Percentiles rank a stretch among this genome's conserved stretches.
Evolutionary conservation across 2,113 vertebrate species (phyloP).

Genomic region (Pongo pygmaeus): DNA sequence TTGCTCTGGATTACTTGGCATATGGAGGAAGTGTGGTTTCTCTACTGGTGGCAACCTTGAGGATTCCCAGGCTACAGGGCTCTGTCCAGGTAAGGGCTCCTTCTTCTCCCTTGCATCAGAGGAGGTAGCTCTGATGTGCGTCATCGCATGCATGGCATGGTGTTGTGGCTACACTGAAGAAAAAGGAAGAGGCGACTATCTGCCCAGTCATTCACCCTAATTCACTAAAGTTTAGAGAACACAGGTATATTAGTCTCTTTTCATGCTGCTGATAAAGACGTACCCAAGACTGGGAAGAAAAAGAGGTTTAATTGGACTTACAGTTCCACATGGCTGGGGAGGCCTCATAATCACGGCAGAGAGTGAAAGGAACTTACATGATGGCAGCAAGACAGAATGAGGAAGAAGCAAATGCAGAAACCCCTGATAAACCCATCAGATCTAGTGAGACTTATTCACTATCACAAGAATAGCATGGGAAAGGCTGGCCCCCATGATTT

Average conservation of each 20-base stretch:
- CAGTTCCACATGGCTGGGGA: too few species aligned
- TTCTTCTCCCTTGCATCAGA: neutral
- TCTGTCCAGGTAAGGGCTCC: neutral
- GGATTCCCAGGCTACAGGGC: neutral
- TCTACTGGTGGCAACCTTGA: neutral
- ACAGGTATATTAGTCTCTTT: neutral
- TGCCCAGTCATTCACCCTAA: neutral
- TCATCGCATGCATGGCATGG: neutral
- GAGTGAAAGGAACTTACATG: too few species aligned
- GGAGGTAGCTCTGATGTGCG: rapidly evolving
- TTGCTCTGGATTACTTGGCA: neutral
- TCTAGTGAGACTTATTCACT: too few species aligned
- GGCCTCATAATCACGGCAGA: too few species aligned
- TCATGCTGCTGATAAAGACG: too few species aligned
- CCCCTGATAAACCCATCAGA: too few species aligned
- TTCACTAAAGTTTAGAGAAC: neutral
- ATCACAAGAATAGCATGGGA: too few species aligned
- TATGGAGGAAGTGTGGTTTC: neutral
- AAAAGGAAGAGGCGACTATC: neutral
- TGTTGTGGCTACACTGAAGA: neutral
- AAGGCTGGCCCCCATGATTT: too few species aligned
- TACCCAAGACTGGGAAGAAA: too few species aligned
- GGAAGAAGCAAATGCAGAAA: too few species aligned
- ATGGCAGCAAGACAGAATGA: too few species aligned
- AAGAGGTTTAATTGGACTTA: too few species aligned